Evolutionary conservation across 2,113 vertebrate genomes (phyloP).

Genomic region (Clarias magur): DNA sequence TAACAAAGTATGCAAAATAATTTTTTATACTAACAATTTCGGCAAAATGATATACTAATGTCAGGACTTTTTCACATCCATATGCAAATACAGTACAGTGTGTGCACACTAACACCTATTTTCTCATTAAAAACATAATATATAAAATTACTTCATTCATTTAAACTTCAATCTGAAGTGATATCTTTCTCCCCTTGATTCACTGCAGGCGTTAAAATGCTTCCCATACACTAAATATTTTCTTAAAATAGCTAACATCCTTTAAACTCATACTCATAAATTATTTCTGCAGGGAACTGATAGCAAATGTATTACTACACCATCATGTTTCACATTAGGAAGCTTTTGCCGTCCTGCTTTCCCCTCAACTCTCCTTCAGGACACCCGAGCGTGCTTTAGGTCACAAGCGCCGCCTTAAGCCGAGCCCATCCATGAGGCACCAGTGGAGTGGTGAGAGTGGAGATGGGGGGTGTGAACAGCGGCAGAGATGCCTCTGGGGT

Average conservation of each 20-base stretch:
- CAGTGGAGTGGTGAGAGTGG: constrained; percentile 23
- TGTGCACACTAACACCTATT: background rate
- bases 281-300: background rate
- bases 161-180: background rate
- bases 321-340: background rate
- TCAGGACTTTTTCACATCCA: no score
- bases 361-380: constrained; percentile 30
- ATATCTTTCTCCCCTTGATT: background rate
- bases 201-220: background rate
- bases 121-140: background rate
- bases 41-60: background rate
- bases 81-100: no score
- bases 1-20: background rate
- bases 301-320: background rate
- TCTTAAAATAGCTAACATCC: background rate
- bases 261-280: background rate
- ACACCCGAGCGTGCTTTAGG: constrained; percentile 55
- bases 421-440: constrained; percentile 56
- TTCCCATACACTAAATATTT: background rate
- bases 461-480: constrained; percentile 79
- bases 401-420: constrained; percentile 72
- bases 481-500: constrained; percentile 81
- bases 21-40: background rate
- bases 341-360: constrained; percentile 25
- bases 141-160: no score